These are phyloP conservation scores for Acronicta leporina DNA, from an alignment of 2,888 invertebrate species.

Conservation along the genomic window DNA sequence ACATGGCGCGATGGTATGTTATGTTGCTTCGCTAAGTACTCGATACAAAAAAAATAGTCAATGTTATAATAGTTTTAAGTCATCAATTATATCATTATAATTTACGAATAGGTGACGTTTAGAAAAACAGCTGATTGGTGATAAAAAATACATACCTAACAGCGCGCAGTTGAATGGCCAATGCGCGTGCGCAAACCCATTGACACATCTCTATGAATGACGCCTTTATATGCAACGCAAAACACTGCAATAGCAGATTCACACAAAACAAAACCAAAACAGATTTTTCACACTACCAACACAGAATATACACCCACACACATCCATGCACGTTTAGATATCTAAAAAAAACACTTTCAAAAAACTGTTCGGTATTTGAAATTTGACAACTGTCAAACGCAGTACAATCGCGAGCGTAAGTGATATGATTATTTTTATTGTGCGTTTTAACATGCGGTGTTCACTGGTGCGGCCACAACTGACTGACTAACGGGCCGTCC, in stretches of 20 bases:
- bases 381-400: constrained; percentile 61
- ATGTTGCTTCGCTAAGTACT: too few species aligned
- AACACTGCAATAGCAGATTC: constrained; percentile 49
- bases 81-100: constrained; percentile 45
- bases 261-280: constrained; percentile 24
- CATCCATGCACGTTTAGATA: neutral
- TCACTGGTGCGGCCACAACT: constrained; percentile 75
- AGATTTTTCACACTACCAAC: constrained; percentile 24
- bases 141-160: constrained; percentile 75
- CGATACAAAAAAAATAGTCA: constrained; percentile 2
- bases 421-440: constrained; percentile 61
- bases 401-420: constrained; percentile 61
- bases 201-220: constrained; percentile 83
- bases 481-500: constrained; percentile 77
- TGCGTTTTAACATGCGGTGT: constrained; percentile 67
- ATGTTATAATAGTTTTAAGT: constrained; percentile 24
- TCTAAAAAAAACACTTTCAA: neutral
- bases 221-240: constrained; percentile 61
- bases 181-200: constrained; percentile 80
- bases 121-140: constrained; percentile 66
- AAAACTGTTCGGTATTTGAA: constrained; percentile 16
- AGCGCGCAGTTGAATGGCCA: constrained; percentile 73
- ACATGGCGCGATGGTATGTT: too few species aligned
- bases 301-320: constrained; percentile 14
- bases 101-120: constrained; percentile 32